phyloP scores from a whole-genome alignment of 2,888 invertebrate genomes.

The Mimumesa dahlbomi region DNA sequence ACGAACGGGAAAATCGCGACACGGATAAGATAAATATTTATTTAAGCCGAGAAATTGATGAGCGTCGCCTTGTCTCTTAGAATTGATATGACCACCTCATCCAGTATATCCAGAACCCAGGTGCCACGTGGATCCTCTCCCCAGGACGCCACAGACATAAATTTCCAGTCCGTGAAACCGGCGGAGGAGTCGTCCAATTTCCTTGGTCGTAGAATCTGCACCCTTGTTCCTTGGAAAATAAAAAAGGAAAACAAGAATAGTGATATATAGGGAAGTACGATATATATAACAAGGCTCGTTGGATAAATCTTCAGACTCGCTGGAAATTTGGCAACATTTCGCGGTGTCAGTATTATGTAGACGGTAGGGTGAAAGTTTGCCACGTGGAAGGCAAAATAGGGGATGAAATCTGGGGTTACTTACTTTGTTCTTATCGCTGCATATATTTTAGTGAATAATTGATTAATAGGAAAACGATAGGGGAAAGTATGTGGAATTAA shows the following conservation, averaged over 20 bases:
- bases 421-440: too few species aligned
- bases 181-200: conserved; percentile 85
- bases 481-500: too few species aligned
- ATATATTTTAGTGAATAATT: too few species aligned
- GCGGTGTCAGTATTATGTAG: too few species aligned
- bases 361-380: too few species aligned
- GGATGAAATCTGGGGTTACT: too few species aligned
- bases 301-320: background rate
- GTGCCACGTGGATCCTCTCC: conserved; percentile 89
- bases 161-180: conserved; percentile 91
- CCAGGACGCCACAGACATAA: conserved; percentile 95
- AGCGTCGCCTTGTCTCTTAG: background rate
- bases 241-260: too few species aligned
- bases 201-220: conserved; percentile 87
- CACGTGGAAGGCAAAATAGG: too few species aligned
- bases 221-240: conserved; percentile 83
- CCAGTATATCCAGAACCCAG: conserved; percentile 83
- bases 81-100: conserved; percentile 75
- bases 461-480: too few species aligned
- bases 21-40: too few species aligned
- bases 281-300: background rate
- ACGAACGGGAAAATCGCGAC: too few species aligned
- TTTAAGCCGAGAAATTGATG: background rate
- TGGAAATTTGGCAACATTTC: too few species aligned
- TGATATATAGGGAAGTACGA: background rate